Evolutionary conservation across 2,888 invertebrate genomes (phyloP).

Genomic region (Scaptomyza polygonia): DNA sequence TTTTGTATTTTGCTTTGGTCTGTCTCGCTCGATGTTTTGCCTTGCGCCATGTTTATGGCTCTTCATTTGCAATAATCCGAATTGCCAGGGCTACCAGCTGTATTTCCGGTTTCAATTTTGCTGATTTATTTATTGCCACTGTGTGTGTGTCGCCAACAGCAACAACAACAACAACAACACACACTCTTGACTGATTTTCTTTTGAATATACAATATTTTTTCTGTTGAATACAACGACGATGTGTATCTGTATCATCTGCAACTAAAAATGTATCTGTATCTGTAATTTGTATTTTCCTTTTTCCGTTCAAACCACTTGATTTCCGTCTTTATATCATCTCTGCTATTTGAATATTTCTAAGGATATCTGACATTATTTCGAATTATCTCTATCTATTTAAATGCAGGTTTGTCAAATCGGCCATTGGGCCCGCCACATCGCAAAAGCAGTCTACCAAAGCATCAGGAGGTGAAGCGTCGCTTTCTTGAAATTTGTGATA

Average conservation of each 20-base stretch:
- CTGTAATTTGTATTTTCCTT: neutral
- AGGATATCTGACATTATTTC: neutral
- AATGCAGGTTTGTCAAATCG: slow-evolving; percentile 83
- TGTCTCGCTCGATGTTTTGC: neutral
- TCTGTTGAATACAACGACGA: too few relatives aligned
- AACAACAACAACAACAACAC: slow-evolving; percentile 10
- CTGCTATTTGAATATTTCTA: neutral
- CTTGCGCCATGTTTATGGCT: slow-evolving; percentile 40
- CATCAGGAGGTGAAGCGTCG: slow-evolving; percentile 84
- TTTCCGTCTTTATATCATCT: neutral
- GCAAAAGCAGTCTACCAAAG: slow-evolving; percentile 85
- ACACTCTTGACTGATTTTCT: slow-evolving; percentile 55
- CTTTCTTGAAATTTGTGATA: slow-evolving; percentile 85
- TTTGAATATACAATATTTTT: neutral
- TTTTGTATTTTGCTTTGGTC: slow-evolving; percentile 26
- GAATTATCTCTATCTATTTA: neutral
- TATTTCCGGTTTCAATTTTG: slow-evolving; percentile 73
- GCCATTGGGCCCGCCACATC: slow-evolving; percentile 84
- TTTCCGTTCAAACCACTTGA: neutral
- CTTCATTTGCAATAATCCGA: slow-evolving; percentile 73
- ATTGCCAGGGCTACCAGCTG: slow-evolving; percentile 70
- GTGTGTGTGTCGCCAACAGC: slow-evolving; percentile 25
- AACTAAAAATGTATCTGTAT: slow-evolving; percentile 6
- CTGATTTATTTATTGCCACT: slow-evolving; percentile 73
- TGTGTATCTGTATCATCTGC: slow-evolving; percentile 8